Percentiles rank a stretch among this genome's conserved stretches.
phyloP scores from a whole-genome alignment of 2,888 invertebrate genomes.

The Hyalella azteca region DNA sequence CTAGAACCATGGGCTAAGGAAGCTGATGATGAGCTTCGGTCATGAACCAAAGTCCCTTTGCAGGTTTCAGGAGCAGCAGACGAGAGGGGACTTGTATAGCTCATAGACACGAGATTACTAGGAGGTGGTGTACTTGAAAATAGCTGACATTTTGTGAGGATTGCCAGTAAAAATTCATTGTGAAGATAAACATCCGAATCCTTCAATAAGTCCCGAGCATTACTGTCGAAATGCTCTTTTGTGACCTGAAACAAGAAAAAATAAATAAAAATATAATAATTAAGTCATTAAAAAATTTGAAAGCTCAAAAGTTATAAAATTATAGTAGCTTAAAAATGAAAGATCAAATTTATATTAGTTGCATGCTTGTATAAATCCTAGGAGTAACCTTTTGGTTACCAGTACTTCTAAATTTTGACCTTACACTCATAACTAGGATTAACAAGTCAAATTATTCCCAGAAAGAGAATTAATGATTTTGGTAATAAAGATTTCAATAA shows the following conservation, averaged over 20 bases:
- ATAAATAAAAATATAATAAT: not conserved
- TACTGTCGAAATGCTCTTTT: slow-evolving; percentile 82
- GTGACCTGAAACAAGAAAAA: slow-evolving; percentile 67
- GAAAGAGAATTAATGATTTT: no score
- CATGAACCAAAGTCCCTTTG: not conserved
- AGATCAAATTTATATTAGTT: no score
- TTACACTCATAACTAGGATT: no score
- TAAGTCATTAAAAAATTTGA: no score
- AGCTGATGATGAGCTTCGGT: not conserved
- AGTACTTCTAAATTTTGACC: no score
- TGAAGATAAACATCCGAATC: slow-evolving; percentile 80
- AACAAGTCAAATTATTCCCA: no score
- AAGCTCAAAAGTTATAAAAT: no score
- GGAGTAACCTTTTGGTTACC: no score
- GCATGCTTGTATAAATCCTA: no score
- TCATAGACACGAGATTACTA: not conserved
- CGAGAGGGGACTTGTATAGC: not conserved
- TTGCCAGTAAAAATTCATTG: slow-evolving; percentile 81
- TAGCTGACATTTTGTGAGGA: slow-evolving; percentile 75
- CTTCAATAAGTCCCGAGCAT: slow-evolving; percentile 76
- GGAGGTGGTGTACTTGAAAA: slow-evolving; percentile 40
- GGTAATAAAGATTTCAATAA: no score
- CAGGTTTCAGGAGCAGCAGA: not conserved
- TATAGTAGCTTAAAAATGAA: no score
- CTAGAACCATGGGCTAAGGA: not conserved